Base-by-base conservation (phyloP, 2,888 invertebrate genomes). In the Eupithecia abbreviata region DNA sequence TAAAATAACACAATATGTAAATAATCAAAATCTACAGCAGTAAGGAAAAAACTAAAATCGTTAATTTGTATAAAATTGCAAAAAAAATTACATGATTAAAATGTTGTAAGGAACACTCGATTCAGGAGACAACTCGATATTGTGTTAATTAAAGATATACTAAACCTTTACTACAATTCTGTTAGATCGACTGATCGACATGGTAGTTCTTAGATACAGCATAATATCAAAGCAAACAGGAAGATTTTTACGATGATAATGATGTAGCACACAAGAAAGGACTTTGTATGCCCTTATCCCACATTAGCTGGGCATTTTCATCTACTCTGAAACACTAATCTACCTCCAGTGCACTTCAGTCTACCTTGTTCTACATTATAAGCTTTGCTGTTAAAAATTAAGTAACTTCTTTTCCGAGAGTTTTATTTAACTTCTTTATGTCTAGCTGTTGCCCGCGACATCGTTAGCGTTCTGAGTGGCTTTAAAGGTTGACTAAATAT, bases 21-120 rank as follows among this genome's bases (percentile, higher is more conserved):
- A 51, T 2, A 51, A 55, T 7, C 2, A n/a, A 58, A 18, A 58
- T 58, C 55, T 55, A 55, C 55, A 55, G n/a, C 55, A n/a, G 55
- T 4, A n/a, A 55, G 15, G 15, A 15, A 51, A 30, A 15, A 5
- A 15, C 51, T 10, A 2, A 51, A 49, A 49, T 13, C 49, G 13
- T 4, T 51, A 51, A 51, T 51, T 51, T 6, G 15, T n/a, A 15
- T 7, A 15, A 51, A n/a, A 15, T 15, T 10, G 10, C 47, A 6
- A 51, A 15, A 55, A n/a, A 55, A 58, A 18, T 10, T 18, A 10
- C n/a, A 30, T 30, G 30, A 30, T 1, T 1, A 30, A 30, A 30
- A 30, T 30, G 0, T 30, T 30, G 30, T 30, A 30, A 30, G 55
- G 9, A 58, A 68, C 72, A 65, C 68, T 77, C 71, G 70, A 67